Conservation (phyloP, 2,888 invertebrate genomes). For the Luffia ferchaultella region DNA sequence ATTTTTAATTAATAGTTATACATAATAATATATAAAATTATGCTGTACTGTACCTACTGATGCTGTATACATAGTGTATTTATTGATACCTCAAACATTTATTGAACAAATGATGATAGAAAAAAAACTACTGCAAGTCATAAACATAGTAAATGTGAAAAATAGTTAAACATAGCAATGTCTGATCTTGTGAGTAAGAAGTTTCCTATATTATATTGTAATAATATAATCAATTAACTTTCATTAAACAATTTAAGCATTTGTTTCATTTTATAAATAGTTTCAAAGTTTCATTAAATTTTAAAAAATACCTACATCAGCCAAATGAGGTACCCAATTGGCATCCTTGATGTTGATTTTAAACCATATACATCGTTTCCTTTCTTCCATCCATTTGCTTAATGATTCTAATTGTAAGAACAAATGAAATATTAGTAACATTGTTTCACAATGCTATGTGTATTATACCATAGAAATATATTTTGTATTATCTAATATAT, state of each 20-base stretch:
- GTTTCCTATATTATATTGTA: too few species aligned
- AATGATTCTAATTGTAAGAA: constrained; percentile 69
- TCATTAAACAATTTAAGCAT: too few species aligned
- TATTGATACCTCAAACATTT: background rate
- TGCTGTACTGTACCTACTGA: background rate
- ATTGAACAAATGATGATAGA: background rate
- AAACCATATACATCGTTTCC: constrained; percentile 83
- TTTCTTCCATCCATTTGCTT: constrained; percentile 69
- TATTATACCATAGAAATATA: too few species aligned
- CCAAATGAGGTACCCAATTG: constrained; percentile 78
- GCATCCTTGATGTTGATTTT: constrained; percentile 74
- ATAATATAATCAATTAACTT: too few species aligned
- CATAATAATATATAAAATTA: background rate
- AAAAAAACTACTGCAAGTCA: background rate
- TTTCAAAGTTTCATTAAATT: too few species aligned
- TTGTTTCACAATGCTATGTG: too few species aligned
- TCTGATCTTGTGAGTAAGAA: too few species aligned
- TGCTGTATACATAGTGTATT: background rate
- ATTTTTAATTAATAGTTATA: background rate
- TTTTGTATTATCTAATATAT: too few species aligned
- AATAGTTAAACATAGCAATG: too few species aligned
- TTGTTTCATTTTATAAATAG: too few species aligned
- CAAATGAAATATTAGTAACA: constrained; percentile 1
- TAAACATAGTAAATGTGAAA: too few species aligned
- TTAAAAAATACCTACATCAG: constrained; percentile 56